A percentile compares a stretch with the other conserved stretches of the same genome.
These are phyloP conservation scores for Scaptomyza graminum DNA, from an alignment of 1,140 invertebrate species.

Conservation along the genomic window DNA sequence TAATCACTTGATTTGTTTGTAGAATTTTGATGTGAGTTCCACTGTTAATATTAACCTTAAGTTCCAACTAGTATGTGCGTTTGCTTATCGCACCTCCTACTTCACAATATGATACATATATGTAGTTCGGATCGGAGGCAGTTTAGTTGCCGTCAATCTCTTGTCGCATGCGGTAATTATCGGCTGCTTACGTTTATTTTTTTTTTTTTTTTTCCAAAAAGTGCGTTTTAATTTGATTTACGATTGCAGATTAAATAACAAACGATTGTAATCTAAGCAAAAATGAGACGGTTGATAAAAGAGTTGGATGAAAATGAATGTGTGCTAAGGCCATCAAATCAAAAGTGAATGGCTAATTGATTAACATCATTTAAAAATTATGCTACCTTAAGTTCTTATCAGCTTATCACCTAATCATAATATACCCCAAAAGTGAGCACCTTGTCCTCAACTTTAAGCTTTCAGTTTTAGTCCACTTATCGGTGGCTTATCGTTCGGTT, in stretches of 20 bases:
- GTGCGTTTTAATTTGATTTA: not conserved
- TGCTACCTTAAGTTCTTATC: no score
- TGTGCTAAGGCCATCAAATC: not conserved
- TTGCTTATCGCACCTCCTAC: not conserved
- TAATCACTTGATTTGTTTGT: not conserved
- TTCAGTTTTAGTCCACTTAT: not conserved
- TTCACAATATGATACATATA: not conserved
- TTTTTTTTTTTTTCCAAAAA: not conserved
- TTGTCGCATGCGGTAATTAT: constrained; percentile 5
- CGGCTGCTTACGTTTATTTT: not conserved
- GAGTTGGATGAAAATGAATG: not conserved
- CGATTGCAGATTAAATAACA: no score
- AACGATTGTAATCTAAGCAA: not conserved
- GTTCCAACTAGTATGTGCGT: not conserved
- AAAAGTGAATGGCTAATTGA: not conserved
- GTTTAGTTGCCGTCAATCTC: constrained; percentile 20
- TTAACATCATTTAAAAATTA: no score
- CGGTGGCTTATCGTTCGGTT: not conserved
- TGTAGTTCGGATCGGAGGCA: not conserved
- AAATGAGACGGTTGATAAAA: not conserved
- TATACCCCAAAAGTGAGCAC: no score
- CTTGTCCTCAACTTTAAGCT: not conserved
- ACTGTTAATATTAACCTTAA: not conserved
- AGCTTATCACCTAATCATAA: not conserved
- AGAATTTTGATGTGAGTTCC: no score